These are phyloP conservation scores for Oedothorax gibbosus DNA, from an alignment of 1,140 invertebrate genomes.

Conservation along the genomic window DNA sequence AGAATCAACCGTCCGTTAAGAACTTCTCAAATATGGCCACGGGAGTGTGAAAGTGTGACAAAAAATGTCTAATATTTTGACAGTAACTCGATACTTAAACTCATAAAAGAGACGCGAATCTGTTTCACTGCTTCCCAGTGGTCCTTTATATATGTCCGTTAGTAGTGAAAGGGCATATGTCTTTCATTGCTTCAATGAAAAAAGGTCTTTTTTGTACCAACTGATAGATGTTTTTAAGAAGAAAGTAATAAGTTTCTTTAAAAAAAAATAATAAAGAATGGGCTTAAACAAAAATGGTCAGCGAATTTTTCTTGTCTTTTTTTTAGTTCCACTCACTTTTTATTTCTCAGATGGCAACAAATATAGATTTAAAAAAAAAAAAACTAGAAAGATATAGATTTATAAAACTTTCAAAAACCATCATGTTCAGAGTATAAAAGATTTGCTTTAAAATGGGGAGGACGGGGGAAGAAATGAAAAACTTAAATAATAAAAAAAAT, in stretches of 20 bases:
- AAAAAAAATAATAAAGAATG: constrained; percentile 5
- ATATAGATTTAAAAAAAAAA: constrained; percentile 41
- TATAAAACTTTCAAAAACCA: constrained; percentile 49
- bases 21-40: constrained; percentile 53
- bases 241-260: background rate
- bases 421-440: constrained; percentile 37
- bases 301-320: background rate
- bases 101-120: constrained; percentile 46
- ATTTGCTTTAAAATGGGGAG: background rate
- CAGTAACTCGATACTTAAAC: constrained; percentile 56
- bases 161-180: no score
- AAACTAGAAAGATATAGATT: constrained; percentile 11
- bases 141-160: no score
- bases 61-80: constrained; percentile 59
- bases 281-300: constrained; percentile 29
- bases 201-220: no score
- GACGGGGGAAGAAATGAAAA: no score
- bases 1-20: constrained; percentile 36
- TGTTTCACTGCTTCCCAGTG: no score
- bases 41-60: constrained; percentile 8
- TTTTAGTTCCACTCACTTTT: background rate
- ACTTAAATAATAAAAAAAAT: constrained; percentile 21
- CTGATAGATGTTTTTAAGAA: no score
- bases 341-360: constrained; percentile 38
- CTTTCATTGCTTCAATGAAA: no score